These are phyloP conservation scores for Rhizomys pruinosus DNA, from an alignment of 2,113 vertebrate genomes.

Conservation along the genomic window DNA sequence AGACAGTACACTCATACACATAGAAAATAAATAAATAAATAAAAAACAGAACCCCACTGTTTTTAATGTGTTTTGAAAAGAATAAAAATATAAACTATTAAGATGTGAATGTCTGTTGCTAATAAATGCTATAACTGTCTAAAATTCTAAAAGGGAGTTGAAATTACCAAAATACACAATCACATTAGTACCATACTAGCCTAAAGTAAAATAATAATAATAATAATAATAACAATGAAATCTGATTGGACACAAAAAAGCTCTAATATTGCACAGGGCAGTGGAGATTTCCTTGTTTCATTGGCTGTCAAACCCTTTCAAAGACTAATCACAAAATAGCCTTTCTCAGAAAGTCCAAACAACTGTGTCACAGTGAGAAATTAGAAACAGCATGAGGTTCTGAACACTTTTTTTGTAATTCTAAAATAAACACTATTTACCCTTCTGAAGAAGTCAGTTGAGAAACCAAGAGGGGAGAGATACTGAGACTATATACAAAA, in stretches of 20 bases:
- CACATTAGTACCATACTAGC: background rate
- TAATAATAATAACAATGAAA: no score
- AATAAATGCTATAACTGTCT: slow-evolving; percentile 25
- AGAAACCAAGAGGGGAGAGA: background rate
- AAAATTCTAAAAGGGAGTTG: slow-evolving; percentile 1
- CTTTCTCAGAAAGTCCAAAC: background rate
- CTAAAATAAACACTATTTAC: slow-evolving; percentile 21
- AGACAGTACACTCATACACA: no score
- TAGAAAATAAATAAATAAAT: no score
- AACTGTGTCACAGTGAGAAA: background rate
- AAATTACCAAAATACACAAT: slow-evolving; percentile 39
- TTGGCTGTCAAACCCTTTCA: background rate
- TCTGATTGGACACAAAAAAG: slow-evolving; percentile 4
- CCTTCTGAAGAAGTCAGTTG: background rate
- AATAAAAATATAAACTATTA: slow-evolving; percentile 1
- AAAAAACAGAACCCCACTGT: background rate
- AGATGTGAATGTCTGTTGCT: background rate
- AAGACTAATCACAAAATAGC: background rate
- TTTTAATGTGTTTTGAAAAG: slow-evolving; percentile 21
- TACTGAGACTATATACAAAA: background rate
- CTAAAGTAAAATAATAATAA: no score
- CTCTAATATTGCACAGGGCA: background rate
- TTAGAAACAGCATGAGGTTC: background rate
- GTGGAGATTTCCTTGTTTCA: slow-evolving; percentile 14
- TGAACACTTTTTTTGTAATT: background rate